Evolutionary conservation across 2,113 vertebrate genomes (phyloP).

Genomic region (Columba janthina): DNA sequence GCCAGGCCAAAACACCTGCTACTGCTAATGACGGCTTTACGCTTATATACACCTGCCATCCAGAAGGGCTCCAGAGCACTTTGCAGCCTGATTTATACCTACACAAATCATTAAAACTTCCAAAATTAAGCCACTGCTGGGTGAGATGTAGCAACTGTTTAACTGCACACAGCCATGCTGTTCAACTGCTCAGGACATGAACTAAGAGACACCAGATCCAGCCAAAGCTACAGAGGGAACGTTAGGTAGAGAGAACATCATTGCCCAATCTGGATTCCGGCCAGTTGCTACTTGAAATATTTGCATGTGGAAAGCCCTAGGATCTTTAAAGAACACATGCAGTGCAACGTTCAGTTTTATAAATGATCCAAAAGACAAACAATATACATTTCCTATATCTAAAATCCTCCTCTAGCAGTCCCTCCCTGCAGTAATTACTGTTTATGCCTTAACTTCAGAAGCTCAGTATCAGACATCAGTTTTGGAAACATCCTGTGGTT

Average conservation of each 20-base stretch:
- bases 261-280: constrained; percentile 11
- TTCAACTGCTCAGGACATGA: not conserved
- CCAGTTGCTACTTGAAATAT: not conserved
- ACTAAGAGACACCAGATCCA: not conserved
- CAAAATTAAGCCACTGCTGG: constrained; percentile 25
- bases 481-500: constrained; percentile 68
- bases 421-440: constrained; percentile 64
- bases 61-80: constrained; percentile 51
- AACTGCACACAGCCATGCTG: not conserved
- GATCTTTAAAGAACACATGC: not conserved
- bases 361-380: not conserved
- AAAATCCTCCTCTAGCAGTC: constrained; percentile 25
- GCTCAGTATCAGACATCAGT: constrained; percentile 51
- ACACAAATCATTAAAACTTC: constrained; percentile 54
- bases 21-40: constrained; percentile 42
- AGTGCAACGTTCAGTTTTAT: not conserved
- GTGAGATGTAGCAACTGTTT: constrained; percentile 14
- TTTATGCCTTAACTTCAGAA: constrained; percentile 63
- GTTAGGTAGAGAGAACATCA: not conserved
- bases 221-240: not conserved
- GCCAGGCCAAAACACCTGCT: constrained; percentile 55
- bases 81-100: constrained; percentile 29
- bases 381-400: not conserved
- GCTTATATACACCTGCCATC: constrained; percentile 63
- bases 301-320: not conserved